Conservation (phyloP, 2,797 vertebrate genomes). For the Peromyscus eremicus region DNA sequence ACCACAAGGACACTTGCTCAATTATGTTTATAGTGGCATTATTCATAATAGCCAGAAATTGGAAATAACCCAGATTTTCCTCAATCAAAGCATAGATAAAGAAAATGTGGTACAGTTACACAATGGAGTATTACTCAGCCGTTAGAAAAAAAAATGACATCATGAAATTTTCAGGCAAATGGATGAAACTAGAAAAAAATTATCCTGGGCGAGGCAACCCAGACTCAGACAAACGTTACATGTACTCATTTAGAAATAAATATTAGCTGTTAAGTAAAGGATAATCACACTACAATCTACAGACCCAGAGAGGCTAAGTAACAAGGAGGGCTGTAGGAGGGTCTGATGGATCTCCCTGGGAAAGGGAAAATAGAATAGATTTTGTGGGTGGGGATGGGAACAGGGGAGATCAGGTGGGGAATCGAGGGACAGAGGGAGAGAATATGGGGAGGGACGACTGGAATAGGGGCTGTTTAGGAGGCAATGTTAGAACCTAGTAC, state of each 20-base stretch:
- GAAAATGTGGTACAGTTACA: not conserved
- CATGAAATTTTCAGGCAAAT: not conserved
- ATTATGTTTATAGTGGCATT: too few relatives aligned
- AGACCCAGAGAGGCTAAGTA: not conserved
- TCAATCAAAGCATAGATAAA: not conserved
- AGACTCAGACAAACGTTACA: not conserved
- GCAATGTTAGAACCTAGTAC: not conserved
- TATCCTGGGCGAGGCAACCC: not conserved
- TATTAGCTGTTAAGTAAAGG: not conserved
- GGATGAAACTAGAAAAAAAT: not conserved
- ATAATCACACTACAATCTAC: not conserved
- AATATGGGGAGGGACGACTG: not conserved
- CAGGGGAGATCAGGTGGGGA: not conserved
- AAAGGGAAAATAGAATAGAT: too few relatives aligned
- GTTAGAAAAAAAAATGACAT: not conserved
- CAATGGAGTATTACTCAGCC: not conserved
- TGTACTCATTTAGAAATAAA: not conserved
- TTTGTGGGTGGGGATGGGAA: not conserved
- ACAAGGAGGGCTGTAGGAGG: not conserved
- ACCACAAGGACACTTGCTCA: not conserved
- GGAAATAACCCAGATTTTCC: not conserved
- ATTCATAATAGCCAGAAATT: not conserved
- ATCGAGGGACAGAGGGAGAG: not conserved
- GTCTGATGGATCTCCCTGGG: not conserved
- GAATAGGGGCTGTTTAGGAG: not conserved